These are phyloP conservation scores for Brachyhypopomus gauderio DNA, from an alignment of 2,113 vertebrate species.

Conservation along the genomic window DNA sequence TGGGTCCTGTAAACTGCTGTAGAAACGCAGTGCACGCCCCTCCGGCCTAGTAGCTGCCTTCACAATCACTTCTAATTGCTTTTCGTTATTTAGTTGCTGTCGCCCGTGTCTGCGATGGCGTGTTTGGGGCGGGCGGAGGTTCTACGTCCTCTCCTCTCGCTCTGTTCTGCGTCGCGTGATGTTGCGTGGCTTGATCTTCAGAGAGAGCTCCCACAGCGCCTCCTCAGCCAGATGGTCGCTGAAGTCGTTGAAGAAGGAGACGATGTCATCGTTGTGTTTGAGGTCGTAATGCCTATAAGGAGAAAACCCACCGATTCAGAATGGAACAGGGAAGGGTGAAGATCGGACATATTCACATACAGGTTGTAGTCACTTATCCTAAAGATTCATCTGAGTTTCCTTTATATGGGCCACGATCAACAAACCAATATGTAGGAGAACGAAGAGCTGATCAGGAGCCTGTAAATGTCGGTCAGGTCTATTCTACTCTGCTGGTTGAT, in stretches of 20 bases:
- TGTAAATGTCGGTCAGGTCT: too few species aligned
- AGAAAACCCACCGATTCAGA: neutral
- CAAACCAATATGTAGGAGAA: too few species aligned
- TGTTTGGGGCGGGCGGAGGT: neutral
- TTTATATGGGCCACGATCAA: too few species aligned
- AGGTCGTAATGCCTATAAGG: constrained; percentile 84
- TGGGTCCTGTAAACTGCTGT: constrained; percentile 42
- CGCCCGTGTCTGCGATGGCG: neutral
- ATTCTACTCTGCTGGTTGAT: too few species aligned
- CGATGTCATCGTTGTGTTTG: constrained; percentile 87
- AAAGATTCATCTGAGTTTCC: too few species aligned
- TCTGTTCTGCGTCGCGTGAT: constrained; percentile 83
- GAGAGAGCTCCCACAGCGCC: constrained; percentile 92
- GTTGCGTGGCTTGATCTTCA: constrained; percentile 91
- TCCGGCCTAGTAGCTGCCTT: constrained; percentile 49
- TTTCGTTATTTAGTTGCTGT: neutral
- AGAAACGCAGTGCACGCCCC: constrained; percentile 22
- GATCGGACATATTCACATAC: too few species aligned
- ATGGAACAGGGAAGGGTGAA: constrained; percentile 1
- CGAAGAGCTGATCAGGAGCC: too few species aligned
- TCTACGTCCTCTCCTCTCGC: constrained; percentile 86
- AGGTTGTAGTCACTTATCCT: too few species aligned
- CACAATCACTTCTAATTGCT: constrained; percentile 29
- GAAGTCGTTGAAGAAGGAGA: constrained; percentile 95
- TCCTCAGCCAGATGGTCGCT: constrained; percentile 93